Evolutionary conservation across 2,113 vertebrate species (phyloP).

Genomic region (Ameiurus melas): DNA sequence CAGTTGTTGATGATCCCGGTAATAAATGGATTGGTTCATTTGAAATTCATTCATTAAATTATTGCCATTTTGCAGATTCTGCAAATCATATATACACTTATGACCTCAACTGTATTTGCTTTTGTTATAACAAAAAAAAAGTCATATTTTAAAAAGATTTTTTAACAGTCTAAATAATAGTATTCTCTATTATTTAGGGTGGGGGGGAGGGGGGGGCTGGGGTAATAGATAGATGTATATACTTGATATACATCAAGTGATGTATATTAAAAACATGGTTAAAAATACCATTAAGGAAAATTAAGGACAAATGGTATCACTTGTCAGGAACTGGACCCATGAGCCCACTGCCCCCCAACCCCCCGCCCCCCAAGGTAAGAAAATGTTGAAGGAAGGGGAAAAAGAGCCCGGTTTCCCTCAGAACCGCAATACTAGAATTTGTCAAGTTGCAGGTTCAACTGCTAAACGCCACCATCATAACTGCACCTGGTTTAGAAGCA

Average conservation of each 20-base stretch:
- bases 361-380: background rate
- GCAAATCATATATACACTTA: no score
- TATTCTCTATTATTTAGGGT: no score
- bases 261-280: background rate
- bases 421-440: background rate
- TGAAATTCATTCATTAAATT: no score
- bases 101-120: background rate
- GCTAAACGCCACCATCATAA: background rate
- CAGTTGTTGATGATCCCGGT: no score
- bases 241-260: no score
- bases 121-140: background rate
- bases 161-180: background rate
- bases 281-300: background rate
- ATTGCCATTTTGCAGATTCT: no score
- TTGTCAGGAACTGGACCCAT: background rate
- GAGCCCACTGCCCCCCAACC: background rate
- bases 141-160: background rate
- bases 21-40: no score
- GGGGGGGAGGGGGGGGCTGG: no score
- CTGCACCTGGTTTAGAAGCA: background rate
- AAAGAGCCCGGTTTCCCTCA: background rate
- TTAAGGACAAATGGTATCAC: background rate
- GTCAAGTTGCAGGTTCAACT: background rate
- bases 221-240: no score
- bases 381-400: background rate